Evolutionary conservation across 2,113 vertebrate species (phyloP), one percentile per base, ranked within the genome.

Genomic region (Ochotona princeps): DNA sequence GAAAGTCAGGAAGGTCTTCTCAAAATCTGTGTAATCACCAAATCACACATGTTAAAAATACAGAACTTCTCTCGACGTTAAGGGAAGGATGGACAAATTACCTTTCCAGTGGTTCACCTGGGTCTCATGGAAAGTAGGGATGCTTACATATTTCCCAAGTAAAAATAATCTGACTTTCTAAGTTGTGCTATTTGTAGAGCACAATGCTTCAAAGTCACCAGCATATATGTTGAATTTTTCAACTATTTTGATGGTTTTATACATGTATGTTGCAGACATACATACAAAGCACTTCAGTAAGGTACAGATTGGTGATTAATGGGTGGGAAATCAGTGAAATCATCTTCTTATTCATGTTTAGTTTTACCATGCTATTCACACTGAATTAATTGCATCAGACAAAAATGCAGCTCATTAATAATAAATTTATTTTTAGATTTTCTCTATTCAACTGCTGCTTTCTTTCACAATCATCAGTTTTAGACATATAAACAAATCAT

Each of bases 1-100:
- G 70, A 91, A 84, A 51, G 44, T 84, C 82, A 87, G 69, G 65
- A 74, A 60, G 85, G 65, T 94, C 26, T 84, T 15, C 17, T 88
- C 21, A 92, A 90, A 30, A 90, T 6, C 2, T 20, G 60, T 74
- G 32, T 82, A 87, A 82, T 92, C 30, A 84, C 57, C 28, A 94
- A 91, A 57, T 3, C 13, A 80, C 32, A 76, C 20, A 75, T 81
- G 81, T 57, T 30, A 38, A 57, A 81, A 69, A 2, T 38, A 85
- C 7, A 32, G 12, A 70, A 69, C 2, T 79, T 88, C 69, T 8
- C 20, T 51, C 79, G 30, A 75, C 74, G 2, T 70, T 87, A 92
- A 74, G 13, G 10, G 90, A 87, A 1, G 83, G 38, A 49, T 74
- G 23, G 3, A 35, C 89, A 83, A 47, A 20, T 6, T 0, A 26